These are phyloP conservation scores for Bombus pyrosoma DNA, from an alignment of 1,140 invertebrate species.

Conservation along the genomic window DNA sequence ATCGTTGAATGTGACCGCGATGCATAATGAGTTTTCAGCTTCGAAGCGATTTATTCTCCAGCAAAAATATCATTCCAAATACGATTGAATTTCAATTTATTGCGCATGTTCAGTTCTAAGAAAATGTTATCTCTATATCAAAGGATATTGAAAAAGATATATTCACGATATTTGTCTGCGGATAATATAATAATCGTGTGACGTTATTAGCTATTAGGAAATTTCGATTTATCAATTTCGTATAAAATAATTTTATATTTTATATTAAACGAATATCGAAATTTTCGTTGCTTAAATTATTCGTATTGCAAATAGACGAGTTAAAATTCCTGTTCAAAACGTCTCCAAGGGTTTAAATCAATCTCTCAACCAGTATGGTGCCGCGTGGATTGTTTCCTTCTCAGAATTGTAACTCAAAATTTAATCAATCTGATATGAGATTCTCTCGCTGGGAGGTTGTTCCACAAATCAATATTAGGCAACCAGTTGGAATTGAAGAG, in stretches of 20 bases:
- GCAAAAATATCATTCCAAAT: background rate
- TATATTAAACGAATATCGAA: too few relatives aligned
- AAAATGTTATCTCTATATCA: background rate
- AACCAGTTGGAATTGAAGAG: background rate
- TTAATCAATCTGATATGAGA: background rate
- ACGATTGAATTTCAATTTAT: background rate
- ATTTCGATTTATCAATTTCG: too few relatives aligned
- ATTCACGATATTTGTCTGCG: background rate
- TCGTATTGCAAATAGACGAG: too few relatives aligned
- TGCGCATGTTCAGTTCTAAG: background rate
- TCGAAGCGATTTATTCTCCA: background rate
- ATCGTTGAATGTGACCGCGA: conserved; percentile 11
- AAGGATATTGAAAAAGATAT: background rate
- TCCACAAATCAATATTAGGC: background rate
- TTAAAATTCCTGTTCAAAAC: too few relatives aligned
- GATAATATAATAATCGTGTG: too few relatives aligned
- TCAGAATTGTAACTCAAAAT: background rate
- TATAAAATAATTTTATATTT: too few relatives aligned
- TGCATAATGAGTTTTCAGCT: background rate
- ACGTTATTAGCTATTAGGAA: too few relatives aligned
- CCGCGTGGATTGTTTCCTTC: background rate
- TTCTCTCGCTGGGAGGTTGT: background rate
- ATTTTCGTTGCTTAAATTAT: too few relatives aligned
- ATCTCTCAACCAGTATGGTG: background rate
- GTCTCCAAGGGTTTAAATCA: background rate